Percentiles rank a stretch among this genome's conserved stretches.
Conservation (phyloP, 2,113 vertebrate genomes). For the Otus sunia region DNA sequence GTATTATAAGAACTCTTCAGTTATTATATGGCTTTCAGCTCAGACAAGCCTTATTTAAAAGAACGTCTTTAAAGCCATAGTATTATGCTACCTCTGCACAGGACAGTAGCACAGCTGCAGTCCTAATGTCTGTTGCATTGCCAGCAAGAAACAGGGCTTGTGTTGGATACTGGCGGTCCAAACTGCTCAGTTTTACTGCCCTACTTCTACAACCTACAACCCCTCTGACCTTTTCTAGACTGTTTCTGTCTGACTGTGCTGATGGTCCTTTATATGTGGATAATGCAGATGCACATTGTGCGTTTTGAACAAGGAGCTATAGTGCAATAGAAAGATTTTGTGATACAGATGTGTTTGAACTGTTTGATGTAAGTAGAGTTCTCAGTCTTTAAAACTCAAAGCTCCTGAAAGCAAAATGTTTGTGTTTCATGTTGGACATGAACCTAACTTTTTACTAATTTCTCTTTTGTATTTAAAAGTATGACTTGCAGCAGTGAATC, state of each 20-base stretch:
- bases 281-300: neutral
- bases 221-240: neutral
- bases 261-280: neutral
- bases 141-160: neutral
- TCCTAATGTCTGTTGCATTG: neutral
- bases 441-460: constrained; percentile 4
- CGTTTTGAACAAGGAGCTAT: neutral
- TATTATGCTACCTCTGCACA: neutral
- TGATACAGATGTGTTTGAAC: neutral
- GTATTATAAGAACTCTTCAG: neutral
- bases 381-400: neutral
- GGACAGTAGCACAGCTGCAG: neutral
- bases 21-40: neutral
- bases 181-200: neutral
- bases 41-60: neutral
- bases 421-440: neutral
- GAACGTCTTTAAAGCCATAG: neutral
- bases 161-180: neutral
- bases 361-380: neutral
- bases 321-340: constrained; percentile 30
- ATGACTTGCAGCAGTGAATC: neutral
- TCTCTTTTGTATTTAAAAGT: neutral
- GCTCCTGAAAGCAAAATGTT: neutral
- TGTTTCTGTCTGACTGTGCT: neutral
- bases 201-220: neutral